phyloP scores from a whole-genome alignment of 1,140 invertebrate genomes.

The Rhizoglyphus robini region DNA sequence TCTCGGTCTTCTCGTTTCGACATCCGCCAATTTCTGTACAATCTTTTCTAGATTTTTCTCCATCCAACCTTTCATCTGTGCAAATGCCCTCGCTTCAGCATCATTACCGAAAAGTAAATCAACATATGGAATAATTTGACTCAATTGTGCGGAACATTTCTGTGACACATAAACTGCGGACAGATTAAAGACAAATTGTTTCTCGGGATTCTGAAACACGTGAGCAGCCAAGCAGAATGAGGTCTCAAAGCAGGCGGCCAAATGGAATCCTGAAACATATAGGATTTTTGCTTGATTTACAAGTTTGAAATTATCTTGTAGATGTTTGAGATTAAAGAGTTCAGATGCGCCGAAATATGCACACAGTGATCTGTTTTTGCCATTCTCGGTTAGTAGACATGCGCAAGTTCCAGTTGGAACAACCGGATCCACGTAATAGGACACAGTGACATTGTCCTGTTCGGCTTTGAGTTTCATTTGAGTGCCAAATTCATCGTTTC shows the following conservation, averaged over 20 bases:
- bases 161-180: constrained; percentile 89
- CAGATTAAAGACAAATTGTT: constrained; percentile 35
- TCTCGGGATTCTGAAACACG: neutral
- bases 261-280: constrained; percentile 22
- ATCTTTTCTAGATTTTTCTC: constrained; percentile 47
- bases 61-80: constrained; percentile 15
- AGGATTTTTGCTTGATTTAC: constrained; percentile 20
- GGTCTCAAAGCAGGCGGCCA: constrained; percentile 12
- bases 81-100: constrained; percentile 35
- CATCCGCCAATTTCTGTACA: constrained; percentile 48
- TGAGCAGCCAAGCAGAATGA: constrained; percentile 15
- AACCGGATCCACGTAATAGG: constrained; percentile 61
- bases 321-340: constrained; percentile 68
- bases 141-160: constrained; percentile 68
- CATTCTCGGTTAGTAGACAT: constrained; percentile 57
- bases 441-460: constrained; percentile 65
- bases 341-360: constrained; percentile 91
- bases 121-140: constrained; percentile 71
- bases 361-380: constrained; percentile 69
- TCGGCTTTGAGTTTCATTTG: constrained; percentile 66
- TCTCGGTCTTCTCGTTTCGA: constrained; percentile 38
- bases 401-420: constrained; percentile 75
- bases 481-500: constrained; percentile 72
- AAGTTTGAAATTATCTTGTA: constrained; percentile 34
- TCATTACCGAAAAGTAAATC: constrained; percentile 96